A percentile compares a stretch with the other conserved stretches of the same genome.
Conservation (phyloP, 2,113 vertebrate genomes). For the Chinchilla lanigera region DNA sequence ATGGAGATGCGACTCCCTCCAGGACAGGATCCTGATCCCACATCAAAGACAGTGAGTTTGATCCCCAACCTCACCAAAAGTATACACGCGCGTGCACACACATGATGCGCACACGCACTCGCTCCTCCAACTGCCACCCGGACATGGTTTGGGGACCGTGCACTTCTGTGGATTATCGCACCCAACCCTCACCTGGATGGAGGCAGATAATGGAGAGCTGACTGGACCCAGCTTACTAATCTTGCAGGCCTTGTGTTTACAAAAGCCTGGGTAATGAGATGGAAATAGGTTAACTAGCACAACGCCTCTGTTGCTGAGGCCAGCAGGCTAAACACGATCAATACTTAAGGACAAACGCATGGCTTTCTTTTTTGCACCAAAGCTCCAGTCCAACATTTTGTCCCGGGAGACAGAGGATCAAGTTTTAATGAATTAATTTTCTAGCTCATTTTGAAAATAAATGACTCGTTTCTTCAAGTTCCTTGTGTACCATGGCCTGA, state of each 20-base stretch:
- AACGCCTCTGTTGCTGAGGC: neutral
- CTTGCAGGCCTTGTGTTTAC: neutral
- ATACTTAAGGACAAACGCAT: neutral
- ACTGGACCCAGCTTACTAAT: neutral
- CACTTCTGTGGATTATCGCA: neutral
- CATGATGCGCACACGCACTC: rapidly evolving
- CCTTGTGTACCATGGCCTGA: neutral
- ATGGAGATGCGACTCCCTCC: neutral
- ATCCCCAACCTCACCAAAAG: neutral
- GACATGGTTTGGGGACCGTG: neutral
- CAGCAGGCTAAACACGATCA: neutral
- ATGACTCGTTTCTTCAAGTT: neutral
- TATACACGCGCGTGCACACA: rapidly evolving
- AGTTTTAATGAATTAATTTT: conserved; percentile 57
- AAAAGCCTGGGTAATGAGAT: conserved; percentile 17
- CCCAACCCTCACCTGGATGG: neutral
- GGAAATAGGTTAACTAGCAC: conserved; percentile 38
- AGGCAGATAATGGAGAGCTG: neutral
- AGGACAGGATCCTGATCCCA: neutral
- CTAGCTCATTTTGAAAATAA: conserved; percentile 19
- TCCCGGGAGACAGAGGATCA: neutral
- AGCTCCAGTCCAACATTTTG: neutral
- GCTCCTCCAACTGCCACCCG: neutral
- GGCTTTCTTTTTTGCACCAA: neutral
- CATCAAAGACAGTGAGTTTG: neutral